A percentile compares a stretch with the other conserved stretches of the same genome.
Evolutionary conservation across 2,888 invertebrate genomes (phyloP).

Genomic region (Meteorus cinctellus): DNA sequence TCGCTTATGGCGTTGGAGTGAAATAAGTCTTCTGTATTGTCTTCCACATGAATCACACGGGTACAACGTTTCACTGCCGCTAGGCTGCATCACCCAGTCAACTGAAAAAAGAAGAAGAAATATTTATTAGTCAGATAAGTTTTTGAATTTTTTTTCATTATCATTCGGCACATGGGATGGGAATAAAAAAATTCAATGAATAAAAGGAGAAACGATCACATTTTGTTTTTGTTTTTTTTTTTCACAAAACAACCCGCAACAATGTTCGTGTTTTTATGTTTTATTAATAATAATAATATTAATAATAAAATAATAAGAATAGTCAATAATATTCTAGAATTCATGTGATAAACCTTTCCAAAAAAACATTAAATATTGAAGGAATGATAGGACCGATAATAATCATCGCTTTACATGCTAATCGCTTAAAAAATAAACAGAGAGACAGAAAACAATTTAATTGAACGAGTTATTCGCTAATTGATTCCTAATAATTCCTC

Average conservation of each 20-base stretch:
- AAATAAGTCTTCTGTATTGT: constrained; percentile 64
- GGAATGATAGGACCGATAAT: constrained; percentile 44
- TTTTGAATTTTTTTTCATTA: background rate
- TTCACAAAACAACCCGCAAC: constrained; percentile 67
- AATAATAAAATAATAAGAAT: constrained; percentile 51
- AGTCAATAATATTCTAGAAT: constrained; percentile 54
- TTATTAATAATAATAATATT: constrained; percentile 58
- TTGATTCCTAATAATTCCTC: constrained; percentile 19
- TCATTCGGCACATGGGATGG: constrained; percentile 26
- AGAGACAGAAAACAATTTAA: constrained; percentile 50
- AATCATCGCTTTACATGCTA: constrained; percentile 48
- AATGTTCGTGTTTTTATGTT: constrained; percentile 61
- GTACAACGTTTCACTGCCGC: constrained; percentile 54
- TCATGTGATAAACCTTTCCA: constrained; percentile 55
- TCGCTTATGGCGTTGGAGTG: constrained; percentile 72
- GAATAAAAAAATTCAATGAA: constrained; percentile 38
- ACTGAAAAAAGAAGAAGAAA: constrained; percentile 59
- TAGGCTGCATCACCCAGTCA: constrained; percentile 52
- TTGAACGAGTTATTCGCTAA: background rate
- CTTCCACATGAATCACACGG: constrained; percentile 67
- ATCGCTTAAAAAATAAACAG: constrained; percentile 47
- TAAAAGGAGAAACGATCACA: constrained; percentile 35
- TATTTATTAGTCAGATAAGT: constrained; percentile 28
- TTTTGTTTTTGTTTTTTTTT: constrained; percentile 39
- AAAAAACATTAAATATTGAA: constrained; percentile 54